Evolutionary conservation across 2,888 invertebrate genomes (phyloP), one percentile per base, ranked within the genome.

Genomic region (Pemphredon lugubris): DNA sequence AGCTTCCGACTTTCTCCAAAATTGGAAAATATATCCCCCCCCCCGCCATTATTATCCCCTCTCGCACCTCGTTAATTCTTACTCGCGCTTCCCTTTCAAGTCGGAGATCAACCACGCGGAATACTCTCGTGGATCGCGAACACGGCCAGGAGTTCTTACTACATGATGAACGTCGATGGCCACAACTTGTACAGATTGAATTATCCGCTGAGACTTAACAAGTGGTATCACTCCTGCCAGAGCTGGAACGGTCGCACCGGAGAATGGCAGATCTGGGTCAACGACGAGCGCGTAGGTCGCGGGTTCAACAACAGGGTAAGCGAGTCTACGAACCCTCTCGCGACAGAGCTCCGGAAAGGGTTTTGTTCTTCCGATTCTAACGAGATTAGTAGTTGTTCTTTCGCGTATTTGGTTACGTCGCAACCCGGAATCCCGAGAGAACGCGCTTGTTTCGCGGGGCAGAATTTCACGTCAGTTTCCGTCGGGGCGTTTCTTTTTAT

Each of bases 191-290:
- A 94, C 91, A 91, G 95, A 86, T 90, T 94, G 69, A 94, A 94
- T 88, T 94, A 94, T 88, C 94, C 94, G 50, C 86, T 94, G 73
- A 91, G 93, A 78, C 90, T 93, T 85, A 93, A 93, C 87, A 92
- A 92, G 88, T 96, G 96, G 96, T 96, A 96, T 91, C 96, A 96
- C 89, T 94, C 95, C 53, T 96, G 96, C 85, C 94, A 95, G 83
- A 96, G 96, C 57, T 96, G 96, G 96, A 96, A 96, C 88, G 96
- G 96, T 14, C 94, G 94, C 87, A 96, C 96, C 5, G 96, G 96
- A 50, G 96, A 96, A 90, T 96, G 96, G 96, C 96, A 96, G 90
- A 93, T 96, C 79, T 96, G 96, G 96, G 93, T 96, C 72, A 95
- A 96, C 88, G 94, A 94, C 16, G 96, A 96, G 89, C 92, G 96